phyloP scores from a whole-genome alignment of 1,140 invertebrate genomes.

The Macrosteles quadrilineatus region DNA sequence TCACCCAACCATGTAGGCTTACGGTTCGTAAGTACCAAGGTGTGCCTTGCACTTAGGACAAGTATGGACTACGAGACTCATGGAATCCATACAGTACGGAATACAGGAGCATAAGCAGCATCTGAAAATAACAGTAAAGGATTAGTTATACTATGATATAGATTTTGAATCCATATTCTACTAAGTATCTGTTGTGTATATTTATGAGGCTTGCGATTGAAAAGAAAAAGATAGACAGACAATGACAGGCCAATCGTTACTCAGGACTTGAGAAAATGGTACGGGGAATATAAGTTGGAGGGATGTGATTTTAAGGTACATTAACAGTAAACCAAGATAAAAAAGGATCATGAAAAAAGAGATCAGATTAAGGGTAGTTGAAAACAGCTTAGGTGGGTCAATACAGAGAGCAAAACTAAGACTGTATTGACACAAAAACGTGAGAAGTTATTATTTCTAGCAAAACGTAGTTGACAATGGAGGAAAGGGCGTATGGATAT shows the following conservation, averaged over 20 bases:
- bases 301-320: not conserved
- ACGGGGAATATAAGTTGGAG: not conserved
- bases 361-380: no score
- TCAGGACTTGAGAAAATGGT: not conserved
- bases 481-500: no score
- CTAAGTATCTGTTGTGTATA: not conserved
- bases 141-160: not conserved
- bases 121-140: constrained; percentile 50
- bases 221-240: not conserved
- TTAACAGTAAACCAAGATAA: no score
- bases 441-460: no score
- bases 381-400: no score
- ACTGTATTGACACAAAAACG: no score
- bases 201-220: not conserved
- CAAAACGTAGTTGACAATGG: no score
- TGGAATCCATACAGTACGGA: constrained; percentile 67
- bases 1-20: no score
- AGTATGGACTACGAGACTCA: constrained; percentile 63
- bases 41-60: constrained; percentile 65
- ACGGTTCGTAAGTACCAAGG: constrained; percentile 58
- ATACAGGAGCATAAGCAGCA: constrained; percentile 62
- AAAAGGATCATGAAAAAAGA: no score
- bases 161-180: not conserved
- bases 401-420: no score
- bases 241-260: not conserved